phyloP scores from a whole-genome alignment of 2,797 vertebrate genomes.

The Arrhamphus sclerolepis region DNA sequence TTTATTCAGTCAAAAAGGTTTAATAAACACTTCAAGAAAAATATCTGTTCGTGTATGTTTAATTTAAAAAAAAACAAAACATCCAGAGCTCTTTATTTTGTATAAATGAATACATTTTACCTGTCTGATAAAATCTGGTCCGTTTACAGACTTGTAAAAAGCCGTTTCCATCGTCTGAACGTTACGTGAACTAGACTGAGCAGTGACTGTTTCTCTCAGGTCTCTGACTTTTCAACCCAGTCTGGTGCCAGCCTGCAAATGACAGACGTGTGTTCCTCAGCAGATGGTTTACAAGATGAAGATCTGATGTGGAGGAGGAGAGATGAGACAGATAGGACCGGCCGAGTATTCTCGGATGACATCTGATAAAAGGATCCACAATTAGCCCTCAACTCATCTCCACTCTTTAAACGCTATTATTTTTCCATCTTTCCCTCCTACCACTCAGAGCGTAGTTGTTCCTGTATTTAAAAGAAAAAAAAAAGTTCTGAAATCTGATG shows the following conservation, averaged over 20 bases:
- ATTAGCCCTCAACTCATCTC: not conserved
- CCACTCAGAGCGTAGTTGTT: not conserved
- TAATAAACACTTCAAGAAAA: not conserved
- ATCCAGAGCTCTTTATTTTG: not conserved
- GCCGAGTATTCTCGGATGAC: slow-evolving; percentile 13
- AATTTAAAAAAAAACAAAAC: too few relatives aligned
- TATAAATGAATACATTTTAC: too few relatives aligned
- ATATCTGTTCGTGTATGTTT: not conserved
- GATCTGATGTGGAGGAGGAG: slow-evolving; percentile 19
- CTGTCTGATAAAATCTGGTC: not conserved
- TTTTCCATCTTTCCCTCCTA: slow-evolving; percentile 6
- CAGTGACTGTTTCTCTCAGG: slow-evolving; percentile 29
- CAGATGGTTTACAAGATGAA: slow-evolving; percentile 51
- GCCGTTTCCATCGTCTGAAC: not conserved
- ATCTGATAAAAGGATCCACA: slow-evolving; percentile 26
- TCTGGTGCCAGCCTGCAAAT: slow-evolving; percentile 23
- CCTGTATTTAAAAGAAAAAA: slow-evolving; percentile 1
- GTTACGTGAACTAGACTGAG: slow-evolving; percentile 8
- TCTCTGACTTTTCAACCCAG: slow-evolving; percentile 16
- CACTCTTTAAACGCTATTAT: slow-evolving; percentile 9
- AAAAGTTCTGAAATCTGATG: slow-evolving; percentile 13
- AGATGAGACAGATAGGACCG: slow-evolving; percentile 3
- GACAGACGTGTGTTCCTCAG: slow-evolving; percentile 17
- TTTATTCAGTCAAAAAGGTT: not conserved
- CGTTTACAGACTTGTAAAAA: slow-evolving; percentile 9